Percentiles rank a stretch among this genome's conserved stretches.
These are phyloP conservation scores for Zosterops lateralis DNA, from an alignment of 2,113 vertebrate species.

Conservation along the genomic window DNA sequence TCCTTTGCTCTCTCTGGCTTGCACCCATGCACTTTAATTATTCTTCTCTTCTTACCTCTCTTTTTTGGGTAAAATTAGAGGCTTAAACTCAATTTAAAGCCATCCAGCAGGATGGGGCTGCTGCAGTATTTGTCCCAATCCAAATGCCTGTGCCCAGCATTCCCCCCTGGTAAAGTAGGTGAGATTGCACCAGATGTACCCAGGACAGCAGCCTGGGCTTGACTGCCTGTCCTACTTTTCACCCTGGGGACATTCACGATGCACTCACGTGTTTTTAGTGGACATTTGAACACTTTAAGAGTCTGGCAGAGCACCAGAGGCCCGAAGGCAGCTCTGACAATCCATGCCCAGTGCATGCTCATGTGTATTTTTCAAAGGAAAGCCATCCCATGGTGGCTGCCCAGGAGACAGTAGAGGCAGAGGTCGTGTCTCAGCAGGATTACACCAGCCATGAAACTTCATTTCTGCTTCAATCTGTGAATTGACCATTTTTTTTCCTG, in stretches of 20 bases:
- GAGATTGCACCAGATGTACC: neutral
- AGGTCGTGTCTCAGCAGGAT: neutral
- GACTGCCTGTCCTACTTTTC: neutral
- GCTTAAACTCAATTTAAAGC: neutral
- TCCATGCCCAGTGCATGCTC: neutral
- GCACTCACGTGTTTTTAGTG: neutral
- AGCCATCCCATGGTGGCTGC: neutral
- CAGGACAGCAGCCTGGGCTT: neutral
- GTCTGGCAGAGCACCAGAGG: neutral
- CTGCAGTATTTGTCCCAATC: neutral
- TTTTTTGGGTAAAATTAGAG: neutral
- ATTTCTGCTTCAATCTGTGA: neutral
- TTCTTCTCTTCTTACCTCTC: neutral
- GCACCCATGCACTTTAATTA: neutral
- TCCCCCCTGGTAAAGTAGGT: accelerated
- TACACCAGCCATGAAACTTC: neutral
- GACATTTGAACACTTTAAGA: neutral
- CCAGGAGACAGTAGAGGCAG: neutral
- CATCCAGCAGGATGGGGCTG: neutral
- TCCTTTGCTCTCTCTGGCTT: neutral
- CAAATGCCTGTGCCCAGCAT: accelerated
- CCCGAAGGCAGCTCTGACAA: neutral
- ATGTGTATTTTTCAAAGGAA: neutral
- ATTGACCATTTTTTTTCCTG: neutral
- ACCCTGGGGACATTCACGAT: neutral